phyloP scores from a whole-genome alignment of 2,797 vertebrate species.

The Catamblyrhynchus diadema region DNA sequence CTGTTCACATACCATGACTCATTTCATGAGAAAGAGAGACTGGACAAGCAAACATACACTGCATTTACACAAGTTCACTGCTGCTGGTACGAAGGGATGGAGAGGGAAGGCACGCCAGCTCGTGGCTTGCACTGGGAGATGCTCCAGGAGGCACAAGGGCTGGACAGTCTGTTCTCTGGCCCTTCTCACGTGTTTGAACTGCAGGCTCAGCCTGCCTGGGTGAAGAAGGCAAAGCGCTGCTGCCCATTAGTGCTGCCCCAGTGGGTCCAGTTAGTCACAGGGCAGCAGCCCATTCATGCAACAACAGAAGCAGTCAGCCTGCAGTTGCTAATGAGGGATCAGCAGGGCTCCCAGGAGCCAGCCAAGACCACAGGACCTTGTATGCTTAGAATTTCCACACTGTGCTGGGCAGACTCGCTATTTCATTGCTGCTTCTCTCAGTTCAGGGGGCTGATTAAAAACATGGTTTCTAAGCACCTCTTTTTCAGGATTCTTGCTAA shows the following conservation, averaged over 20 bases:
- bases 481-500: background rate
- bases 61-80: background rate
- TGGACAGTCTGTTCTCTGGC: background rate
- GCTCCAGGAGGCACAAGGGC: background rate
- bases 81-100: background rate
- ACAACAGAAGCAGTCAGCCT: slow-evolving; percentile 4
- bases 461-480: background rate
- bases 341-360: background rate
- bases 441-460: background rate
- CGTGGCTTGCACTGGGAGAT: background rate
- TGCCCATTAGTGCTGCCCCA: slow-evolving; percentile 9
- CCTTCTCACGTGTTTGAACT: background rate
- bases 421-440: background rate
- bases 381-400: background rate
- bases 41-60: accelerated
- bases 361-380: background rate
- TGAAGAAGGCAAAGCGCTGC: background rate
- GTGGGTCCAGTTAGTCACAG: background rate
- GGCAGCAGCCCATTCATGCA: background rate
- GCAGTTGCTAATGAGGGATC: background rate
- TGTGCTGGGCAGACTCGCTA: background rate
- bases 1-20: background rate
- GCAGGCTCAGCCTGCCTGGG: background rate
- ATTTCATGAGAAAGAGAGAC: background rate
- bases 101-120: background rate